Conservation (phyloP, 2,797 vertebrate species). For the Enteromius treurensis region DNA sequence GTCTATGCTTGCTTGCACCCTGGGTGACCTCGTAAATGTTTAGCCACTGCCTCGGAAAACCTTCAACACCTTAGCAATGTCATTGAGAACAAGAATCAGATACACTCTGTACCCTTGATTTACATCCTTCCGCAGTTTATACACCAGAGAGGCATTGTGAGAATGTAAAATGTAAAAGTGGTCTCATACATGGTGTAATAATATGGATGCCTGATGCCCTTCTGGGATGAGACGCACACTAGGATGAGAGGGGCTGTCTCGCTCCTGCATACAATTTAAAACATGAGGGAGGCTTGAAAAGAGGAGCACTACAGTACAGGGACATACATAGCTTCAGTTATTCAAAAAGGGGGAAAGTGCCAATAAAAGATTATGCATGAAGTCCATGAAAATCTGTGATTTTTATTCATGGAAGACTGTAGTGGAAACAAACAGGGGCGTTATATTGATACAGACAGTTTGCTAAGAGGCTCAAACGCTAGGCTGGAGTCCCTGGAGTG, state of each 20-base stretch:
- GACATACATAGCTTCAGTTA: slow-evolving; percentile 14
- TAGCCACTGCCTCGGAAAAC: neutral
- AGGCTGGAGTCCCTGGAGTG: slow-evolving; percentile 50
- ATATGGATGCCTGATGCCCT: slow-evolving; percentile 32
- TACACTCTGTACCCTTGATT: slow-evolving; percentile 25
- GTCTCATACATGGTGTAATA: slow-evolving; percentile 8
- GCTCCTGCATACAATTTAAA: slow-evolving; percentile 35
- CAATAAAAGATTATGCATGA: slow-evolving; percentile 41
- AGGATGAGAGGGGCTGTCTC: slow-evolving; percentile 29
- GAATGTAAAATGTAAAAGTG: slow-evolving; percentile 26
- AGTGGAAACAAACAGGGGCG: slow-evolving; percentile 53
- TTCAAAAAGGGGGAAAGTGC: slow-evolving; percentile 29
- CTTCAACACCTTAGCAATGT: neutral
- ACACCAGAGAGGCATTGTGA: slow-evolving; percentile 18
- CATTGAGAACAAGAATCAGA: slow-evolving; percentile 18
- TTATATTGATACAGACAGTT: slow-evolving; percentile 70
- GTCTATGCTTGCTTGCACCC: neutral
- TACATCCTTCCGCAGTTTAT: slow-evolving; percentile 2
- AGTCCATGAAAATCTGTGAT: slow-evolving; percentile 59
- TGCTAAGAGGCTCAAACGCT: slow-evolving; percentile 48
- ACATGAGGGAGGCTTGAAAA: slow-evolving; percentile 34
- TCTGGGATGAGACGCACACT: slow-evolving; percentile 27
- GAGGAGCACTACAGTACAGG: neutral
- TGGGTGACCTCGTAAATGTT: slow-evolving; percentile 7
- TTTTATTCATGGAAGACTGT: slow-evolving; percentile 73